A percentile compares a stretch with the other conserved stretches of the same genome.
phyloP scores from a whole-genome alignment of 2,888 invertebrate genomes.

The Brachyptera putata region DNA sequence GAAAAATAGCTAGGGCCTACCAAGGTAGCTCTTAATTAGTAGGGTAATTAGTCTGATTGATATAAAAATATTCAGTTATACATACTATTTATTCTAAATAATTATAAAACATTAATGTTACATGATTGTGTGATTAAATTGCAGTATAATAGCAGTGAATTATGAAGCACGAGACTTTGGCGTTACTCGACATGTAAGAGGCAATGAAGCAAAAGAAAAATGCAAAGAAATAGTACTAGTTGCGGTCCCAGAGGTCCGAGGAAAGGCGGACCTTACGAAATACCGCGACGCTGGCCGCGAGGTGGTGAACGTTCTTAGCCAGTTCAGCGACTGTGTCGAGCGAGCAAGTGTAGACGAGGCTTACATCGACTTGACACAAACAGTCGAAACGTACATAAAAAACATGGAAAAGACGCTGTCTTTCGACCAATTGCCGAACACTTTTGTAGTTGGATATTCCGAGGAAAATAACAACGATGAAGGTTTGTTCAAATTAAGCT shows the following conservation, averaged over 20 bases:
- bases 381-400: conserved; percentile 53
- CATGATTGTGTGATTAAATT: no score
- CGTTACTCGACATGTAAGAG: conserved; percentile 86
- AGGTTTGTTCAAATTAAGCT: no score
- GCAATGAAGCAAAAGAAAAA: conserved; percentile 81
- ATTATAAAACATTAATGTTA: no score
- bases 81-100: no score
- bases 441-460: conserved; percentile 49
- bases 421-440: conserved; percentile 54
- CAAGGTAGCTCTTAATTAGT: no score
- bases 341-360: conserved; percentile 98
- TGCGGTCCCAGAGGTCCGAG: conserved; percentile 78
- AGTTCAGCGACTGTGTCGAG: conserved; percentile 75
- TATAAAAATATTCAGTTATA: no score
- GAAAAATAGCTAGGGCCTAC: no score
- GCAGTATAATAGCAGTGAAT: conserved; percentile 93
- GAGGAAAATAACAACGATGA: conserved; percentile 43
- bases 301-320: conserved; percentile 81
- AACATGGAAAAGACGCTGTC: conserved; percentile 42
- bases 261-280: conserved; percentile 92
- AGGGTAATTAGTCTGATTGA: no score
- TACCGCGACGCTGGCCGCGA: conserved; percentile 84
- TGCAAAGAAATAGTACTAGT: conserved; percentile 86
- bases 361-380: conserved; percentile 83
- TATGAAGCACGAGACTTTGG: conserved; percentile 91